Base-by-base conservation (phyloP, 2,888 invertebrate species). In the Dolomedes plantarius region DNA sequence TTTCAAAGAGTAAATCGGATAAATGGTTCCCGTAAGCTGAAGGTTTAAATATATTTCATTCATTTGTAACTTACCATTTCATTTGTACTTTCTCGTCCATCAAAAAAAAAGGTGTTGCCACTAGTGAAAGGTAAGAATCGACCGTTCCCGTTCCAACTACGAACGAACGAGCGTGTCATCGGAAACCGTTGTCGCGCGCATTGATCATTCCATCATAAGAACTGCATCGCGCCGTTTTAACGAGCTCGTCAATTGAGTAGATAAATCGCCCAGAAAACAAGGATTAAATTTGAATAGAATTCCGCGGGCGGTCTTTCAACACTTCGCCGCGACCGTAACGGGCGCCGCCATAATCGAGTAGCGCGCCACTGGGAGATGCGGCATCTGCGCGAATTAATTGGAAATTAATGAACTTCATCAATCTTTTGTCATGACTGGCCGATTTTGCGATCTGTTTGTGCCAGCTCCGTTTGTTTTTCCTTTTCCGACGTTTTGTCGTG, bases 401-500 rank as follows among this genome's bases (percentile, higher is more conserved):
- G 77, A 77, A 83, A 83, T 76, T 83, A 83, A 83, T 83, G 83
- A 83, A 83, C 69, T 77, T 56, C 83, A 83, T 83, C 72, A 29
- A 83, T 83, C 83, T 83, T 83, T 83, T 83, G 83, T 83, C 83
- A 76, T 77, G 72, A 31, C 46, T 3, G 29, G 31, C 68, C 56
- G 32, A 36, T 72, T 77, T 65, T 71, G 64, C 41, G 29, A 68
- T 46, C 50, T 39, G 50, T 32, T 79, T 23, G 1, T 72, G 79
- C 29, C 50, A 68, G 13, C 19, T 36, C 39, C 46, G 23, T 46
- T 27, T n/a, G n/a, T n/a, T n/a, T n/a, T n/a, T n/a, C n/a, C n/a
- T 9, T 19, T 16, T n/a, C n/a, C 50, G 50, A 50, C 39, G n/a
- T 39, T 2, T 19, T 46, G 7, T 50, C 50, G 16, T 16, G n/a